Evolutionary conservation across 2,888 invertebrate genomes (phyloP).

Genomic region (Melitaea athalia): DNA sequence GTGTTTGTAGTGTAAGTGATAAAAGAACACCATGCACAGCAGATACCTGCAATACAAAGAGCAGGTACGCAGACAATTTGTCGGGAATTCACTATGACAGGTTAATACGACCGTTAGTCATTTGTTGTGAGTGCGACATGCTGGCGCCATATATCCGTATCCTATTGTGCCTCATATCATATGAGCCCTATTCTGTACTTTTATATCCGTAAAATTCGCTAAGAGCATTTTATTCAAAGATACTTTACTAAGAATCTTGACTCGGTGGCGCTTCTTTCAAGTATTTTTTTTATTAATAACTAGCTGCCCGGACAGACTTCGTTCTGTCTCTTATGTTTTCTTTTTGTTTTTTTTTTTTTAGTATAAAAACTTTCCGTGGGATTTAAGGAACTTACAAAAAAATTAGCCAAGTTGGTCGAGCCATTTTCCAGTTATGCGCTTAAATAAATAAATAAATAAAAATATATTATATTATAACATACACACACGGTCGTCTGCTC

Average conservation of each 20-base stretch:
- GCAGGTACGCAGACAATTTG: conserved; percentile 58
- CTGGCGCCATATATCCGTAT: conserved; percentile 69
- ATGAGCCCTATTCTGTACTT: conserved; percentile 51
- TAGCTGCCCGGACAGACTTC: too few relatives aligned
- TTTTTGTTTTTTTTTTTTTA: too few relatives aligned
- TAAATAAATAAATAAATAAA: too few relatives aligned
- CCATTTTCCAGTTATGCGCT: too few relatives aligned
- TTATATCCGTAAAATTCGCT: conserved; percentile 41
- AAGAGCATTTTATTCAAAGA: conserved; percentile 36
- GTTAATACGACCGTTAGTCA: conserved; percentile 65
- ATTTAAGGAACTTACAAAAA: too few relatives aligned
- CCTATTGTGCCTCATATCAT: conserved; percentile 53
- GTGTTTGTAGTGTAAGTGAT: conserved; percentile 54
- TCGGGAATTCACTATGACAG: conserved; percentile 45
- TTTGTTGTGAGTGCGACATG: conserved; percentile 58
- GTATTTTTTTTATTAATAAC: conserved; percentile 20
- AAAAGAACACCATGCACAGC: conserved; percentile 49
- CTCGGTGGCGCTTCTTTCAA: conserved; percentile 52
- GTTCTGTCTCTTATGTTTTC: too few relatives aligned
- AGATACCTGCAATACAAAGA: conserved; percentile 60
- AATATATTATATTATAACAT: too few relatives aligned
- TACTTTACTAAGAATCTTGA: conserved; percentile 44
- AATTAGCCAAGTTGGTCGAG: too few relatives aligned
- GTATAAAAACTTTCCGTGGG: too few relatives aligned
- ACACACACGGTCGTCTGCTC: too few relatives aligned